Evolutionary conservation across 2,113 vertebrate species (phyloP).

Genomic region (Mirza zaza): DNA sequence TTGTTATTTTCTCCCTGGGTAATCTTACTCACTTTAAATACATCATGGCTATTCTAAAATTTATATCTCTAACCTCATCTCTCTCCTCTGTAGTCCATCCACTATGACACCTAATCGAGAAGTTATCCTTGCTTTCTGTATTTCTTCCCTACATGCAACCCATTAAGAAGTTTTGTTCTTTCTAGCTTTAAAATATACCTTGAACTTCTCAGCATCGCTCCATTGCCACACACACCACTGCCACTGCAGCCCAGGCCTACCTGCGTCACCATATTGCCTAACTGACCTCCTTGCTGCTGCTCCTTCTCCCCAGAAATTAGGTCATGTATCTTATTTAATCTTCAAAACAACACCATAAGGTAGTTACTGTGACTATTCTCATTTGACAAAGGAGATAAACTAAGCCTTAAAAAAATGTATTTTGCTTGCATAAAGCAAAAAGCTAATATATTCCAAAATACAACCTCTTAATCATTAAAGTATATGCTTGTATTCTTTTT

Average conservation of each 20-base stretch:
- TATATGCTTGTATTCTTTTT: not conserved
- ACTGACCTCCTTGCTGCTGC: not conserved
- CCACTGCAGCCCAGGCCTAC: not conserved
- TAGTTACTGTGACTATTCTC: not conserved
- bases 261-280: not conserved
- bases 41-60: not conserved
- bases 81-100: not conserved
- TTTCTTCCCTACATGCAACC: not conserved
- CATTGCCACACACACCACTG: not conserved
- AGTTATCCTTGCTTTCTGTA: not conserved
- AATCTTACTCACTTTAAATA: not conserved
- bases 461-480: not conserved
- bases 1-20: not conserved
- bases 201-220: not conserved
- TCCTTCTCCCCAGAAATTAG: not conserved
- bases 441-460: not conserved
- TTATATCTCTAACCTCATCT: not conserved
- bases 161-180: not conserved
- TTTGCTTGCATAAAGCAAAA: not conserved
- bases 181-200: not conserved
- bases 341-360: not conserved
- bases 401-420: conserved; percentile 8
- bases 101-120: not conserved
- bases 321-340: not conserved
- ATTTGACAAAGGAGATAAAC: conserved; percentile 26